Evolutionary conservation across 2,797 vertebrate genomes (phyloP).

Genomic region (Meda fulgida): DNA sequence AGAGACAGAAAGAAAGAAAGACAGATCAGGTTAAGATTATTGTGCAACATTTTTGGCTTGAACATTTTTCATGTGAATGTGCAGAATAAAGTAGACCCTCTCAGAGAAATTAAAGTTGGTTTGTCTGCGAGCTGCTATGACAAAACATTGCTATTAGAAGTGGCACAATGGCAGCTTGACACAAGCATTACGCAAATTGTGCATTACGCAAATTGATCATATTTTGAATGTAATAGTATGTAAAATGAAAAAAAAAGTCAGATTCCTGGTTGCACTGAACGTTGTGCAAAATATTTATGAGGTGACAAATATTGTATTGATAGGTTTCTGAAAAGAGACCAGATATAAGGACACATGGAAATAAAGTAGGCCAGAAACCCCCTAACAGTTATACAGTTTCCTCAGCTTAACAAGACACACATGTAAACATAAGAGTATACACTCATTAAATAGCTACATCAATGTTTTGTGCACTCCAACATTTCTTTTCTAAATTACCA

Average conservation of each 20-base stretch:
- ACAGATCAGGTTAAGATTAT: neutral
- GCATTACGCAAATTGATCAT: neutral
- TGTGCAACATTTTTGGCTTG: neutral
- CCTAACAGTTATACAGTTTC: neutral
- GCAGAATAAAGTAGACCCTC: neutral
- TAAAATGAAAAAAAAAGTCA: neutral
- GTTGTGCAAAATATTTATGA: neutral
- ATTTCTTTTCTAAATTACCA: neutral
- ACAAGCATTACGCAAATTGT: neutral
- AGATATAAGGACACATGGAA: neutral
- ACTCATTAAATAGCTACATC: neutral
- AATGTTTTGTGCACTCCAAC: neutral
- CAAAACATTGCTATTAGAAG: neutral
- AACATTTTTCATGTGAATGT: too few relatives aligned
- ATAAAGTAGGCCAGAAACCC: neutral
- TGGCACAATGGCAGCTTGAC: neutral
- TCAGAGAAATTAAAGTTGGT: neutral
- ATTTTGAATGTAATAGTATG: neutral
- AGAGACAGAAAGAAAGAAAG: neutral
- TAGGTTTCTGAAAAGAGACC: neutral
- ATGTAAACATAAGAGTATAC: neutral
- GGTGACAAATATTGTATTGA: neutral
- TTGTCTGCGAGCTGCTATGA: neutral
- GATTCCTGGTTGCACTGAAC: constrained; percentile 6
- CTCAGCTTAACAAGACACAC: neutral